A percentile compares a stretch with the other conserved stretches of the same genome.
Evolutionary conservation across 2,888 invertebrate genomes (phyloP).

Genomic region (Pseudococcus viburni): DNA sequence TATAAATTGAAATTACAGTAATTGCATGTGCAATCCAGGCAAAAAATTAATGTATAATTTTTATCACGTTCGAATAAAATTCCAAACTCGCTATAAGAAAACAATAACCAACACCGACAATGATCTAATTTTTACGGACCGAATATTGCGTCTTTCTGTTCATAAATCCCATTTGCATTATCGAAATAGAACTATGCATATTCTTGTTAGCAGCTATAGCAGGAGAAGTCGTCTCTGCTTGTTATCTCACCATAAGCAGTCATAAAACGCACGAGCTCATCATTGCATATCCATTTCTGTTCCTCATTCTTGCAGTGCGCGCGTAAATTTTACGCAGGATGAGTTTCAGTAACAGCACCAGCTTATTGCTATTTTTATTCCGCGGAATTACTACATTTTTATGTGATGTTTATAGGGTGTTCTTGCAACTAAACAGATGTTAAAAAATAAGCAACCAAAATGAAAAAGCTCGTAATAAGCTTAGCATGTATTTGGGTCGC

Average conservation of each 20-base stretch:
- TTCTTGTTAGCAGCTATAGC: neutral
- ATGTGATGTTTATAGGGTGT: conserved; percentile 50
- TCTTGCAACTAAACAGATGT: conserved; percentile 54
- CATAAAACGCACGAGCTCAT: conserved; percentile 33
- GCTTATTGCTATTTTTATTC: conserved; percentile 33
- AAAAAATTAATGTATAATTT: no score
- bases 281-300: conserved; percentile 45
- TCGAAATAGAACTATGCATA: conserved; percentile 42
- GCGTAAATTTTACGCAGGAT: conserved; percentile 49
- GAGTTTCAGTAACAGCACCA: conserved; percentile 31
- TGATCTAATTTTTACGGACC: conserved; percentile 44
- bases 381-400: conserved; percentile 52
- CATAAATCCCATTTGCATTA: conserved; percentile 55
- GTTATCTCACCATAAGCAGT: conserved; percentile 42
- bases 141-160: conserved; percentile 8
- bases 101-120: neutral
- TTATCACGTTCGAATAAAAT: no score
- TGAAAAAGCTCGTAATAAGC: conserved; percentile 45
- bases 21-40: no score
- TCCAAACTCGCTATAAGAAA: no score
- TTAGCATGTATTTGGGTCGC: conserved; percentile 42
- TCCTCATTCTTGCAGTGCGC: conserved; percentile 47
- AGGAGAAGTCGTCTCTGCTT: conserved; percentile 19
- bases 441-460: conserved; percentile 48
- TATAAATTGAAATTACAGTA: no score